These are phyloP conservation scores for Chrysotoxum bicinctum DNA, from an alignment of 2,888 invertebrate genomes.

Conservation along the genomic window DNA sequence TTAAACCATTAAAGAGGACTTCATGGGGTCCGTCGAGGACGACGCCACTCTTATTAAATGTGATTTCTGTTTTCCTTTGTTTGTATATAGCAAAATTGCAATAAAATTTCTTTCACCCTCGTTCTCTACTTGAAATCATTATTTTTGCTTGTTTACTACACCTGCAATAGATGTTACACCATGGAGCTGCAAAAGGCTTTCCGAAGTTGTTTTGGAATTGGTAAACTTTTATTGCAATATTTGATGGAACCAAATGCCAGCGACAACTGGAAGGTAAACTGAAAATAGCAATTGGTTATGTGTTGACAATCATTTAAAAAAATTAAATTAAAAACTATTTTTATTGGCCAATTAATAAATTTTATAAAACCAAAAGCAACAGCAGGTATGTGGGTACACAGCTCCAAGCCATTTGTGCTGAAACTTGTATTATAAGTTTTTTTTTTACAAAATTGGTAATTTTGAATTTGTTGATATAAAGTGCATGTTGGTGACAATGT, in stretches of 20 bases:
- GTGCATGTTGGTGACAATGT: too few relatives aligned
- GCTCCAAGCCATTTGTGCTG: neutral
- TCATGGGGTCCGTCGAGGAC: neutral
- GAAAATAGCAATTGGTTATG: neutral
- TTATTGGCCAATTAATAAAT: neutral
- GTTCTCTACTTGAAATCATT: slow-evolving; percentile 8
- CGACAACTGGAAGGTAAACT: neutral
- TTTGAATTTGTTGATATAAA: too few relatives aligned
- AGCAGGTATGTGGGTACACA: neutral
- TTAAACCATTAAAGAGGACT: neutral
- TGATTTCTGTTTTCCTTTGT: neutral
- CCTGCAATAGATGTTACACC: slow-evolving; percentile 23
- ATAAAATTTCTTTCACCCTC: neutral
- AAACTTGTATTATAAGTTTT: neutral
- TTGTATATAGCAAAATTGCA: neutral
- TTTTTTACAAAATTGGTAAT: neutral
- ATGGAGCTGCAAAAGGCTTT: neutral
- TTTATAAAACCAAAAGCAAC: neutral
- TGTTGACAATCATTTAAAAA: neutral
- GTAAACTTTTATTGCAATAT: neutral
- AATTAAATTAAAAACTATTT: neutral
- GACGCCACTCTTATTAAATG: neutral
- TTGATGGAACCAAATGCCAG: neutral
- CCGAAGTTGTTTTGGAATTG: too few relatives aligned
- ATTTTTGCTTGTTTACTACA: slow-evolving; percentile 32